phyloP scores from a whole-genome alignment of 2,888 invertebrate species.

The Phengaris alcon region DNA sequence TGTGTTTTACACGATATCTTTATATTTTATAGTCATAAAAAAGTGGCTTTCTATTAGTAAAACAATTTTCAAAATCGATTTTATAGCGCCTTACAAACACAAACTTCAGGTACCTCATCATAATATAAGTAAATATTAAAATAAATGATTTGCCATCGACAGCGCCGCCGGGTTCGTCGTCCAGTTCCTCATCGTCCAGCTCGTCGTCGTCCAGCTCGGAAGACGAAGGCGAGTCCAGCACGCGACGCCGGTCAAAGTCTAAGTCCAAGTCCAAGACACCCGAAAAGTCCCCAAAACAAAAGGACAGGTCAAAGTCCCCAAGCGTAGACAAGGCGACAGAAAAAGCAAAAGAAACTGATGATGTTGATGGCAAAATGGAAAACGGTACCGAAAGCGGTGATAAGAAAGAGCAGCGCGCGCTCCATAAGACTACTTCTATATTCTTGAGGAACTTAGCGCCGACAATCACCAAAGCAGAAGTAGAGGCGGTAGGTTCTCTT shows the following conservation, averaged over 20 bases:
- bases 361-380: slow-evolving; percentile 65
- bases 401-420: slow-evolving; percentile 81
- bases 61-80: no score
- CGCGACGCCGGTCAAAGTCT: slow-evolving; percentile 60
- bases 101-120: no score
- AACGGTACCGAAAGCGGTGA: slow-evolving; percentile 70
- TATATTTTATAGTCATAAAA: no score
- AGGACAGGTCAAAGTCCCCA: slow-evolving; percentile 61
- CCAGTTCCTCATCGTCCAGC: slow-evolving; percentile 74
- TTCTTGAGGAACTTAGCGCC: slow-evolving; percentile 97
- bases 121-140: neutral
- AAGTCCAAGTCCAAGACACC: slow-evolving; percentile 60
- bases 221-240: slow-evolving; percentile 65
- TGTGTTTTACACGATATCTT: no score
- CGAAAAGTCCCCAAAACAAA: slow-evolving; percentile 60
- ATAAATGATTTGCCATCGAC: slow-evolving; percentile 31
- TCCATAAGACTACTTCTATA: slow-evolving; percentile 98
- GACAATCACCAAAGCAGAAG: slow-evolving; percentile 96
- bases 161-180: slow-evolving; percentile 75
- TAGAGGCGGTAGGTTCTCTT: slow-evolving; percentile 88
- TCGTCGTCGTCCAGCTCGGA: slow-evolving; percentile 76
- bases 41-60: no score
- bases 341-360: slow-evolving; percentile 58
- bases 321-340: slow-evolving; percentile 52
- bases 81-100: no score